Conservation (phyloP, 2,888 invertebrate species). For the Agrotis puta region DNA sequence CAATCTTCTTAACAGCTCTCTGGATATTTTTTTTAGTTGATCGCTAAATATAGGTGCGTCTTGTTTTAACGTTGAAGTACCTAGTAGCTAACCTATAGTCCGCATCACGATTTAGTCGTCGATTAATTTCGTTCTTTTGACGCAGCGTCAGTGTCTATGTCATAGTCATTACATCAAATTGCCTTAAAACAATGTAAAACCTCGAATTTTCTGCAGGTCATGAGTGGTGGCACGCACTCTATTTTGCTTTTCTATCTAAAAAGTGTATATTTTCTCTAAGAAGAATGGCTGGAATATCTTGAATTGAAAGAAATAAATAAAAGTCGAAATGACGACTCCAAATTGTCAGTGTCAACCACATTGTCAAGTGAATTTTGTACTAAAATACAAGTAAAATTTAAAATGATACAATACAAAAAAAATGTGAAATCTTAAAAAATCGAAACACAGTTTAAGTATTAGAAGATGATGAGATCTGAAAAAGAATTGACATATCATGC, state of each 20-base stretch:
- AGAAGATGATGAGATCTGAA: conserved; percentile 19
- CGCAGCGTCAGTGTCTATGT: no score
- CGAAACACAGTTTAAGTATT: conserved; percentile 6
- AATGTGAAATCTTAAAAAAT: conserved; percentile 30
- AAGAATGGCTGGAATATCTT: conserved; percentile 19
- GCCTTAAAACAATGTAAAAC: no score
- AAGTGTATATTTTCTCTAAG: background rate
- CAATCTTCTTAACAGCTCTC: conserved; percentile 7
- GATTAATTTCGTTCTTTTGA: no score
- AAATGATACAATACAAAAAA: conserved; percentile 44
- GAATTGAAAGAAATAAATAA: background rate
- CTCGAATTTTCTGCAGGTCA: no score
- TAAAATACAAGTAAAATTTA: conserved; percentile 49
- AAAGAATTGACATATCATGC: background rate
- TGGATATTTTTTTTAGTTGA: background rate
- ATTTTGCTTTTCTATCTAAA: background rate
- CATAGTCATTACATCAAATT: no score
- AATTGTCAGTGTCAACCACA: conserved; percentile 40
- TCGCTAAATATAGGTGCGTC: background rate
- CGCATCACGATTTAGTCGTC: no score
- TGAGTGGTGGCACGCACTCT: no score
- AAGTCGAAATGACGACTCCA: conserved; percentile 5
- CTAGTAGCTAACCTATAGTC: background rate
- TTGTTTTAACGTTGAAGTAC: background rate
- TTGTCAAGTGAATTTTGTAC: conserved; percentile 29